These are phyloP conservation scores for Rhodophaea formosa DNA, from an alignment of 2,888 invertebrate species.

Conservation along the genomic window DNA sequence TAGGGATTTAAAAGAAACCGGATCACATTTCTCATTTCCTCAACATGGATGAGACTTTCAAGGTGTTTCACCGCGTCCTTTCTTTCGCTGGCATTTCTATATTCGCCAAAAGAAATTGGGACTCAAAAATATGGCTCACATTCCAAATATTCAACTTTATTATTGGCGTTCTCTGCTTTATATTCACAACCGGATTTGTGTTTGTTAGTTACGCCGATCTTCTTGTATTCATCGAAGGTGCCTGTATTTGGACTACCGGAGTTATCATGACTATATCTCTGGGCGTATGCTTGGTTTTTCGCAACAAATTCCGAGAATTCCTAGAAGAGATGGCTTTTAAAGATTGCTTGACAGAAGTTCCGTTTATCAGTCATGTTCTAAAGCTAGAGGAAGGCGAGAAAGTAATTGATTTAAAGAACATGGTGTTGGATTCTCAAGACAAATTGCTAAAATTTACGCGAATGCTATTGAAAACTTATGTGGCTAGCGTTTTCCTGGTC, in stretches of 20 bases:
- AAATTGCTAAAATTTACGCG: slow-evolving; percentile 51
- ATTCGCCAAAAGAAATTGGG: slow-evolving; percentile 53
- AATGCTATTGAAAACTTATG: slow-evolving; percentile 52
- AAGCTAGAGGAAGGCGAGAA: slow-evolving; percentile 34
- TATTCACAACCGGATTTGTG: slow-evolving; percentile 62
- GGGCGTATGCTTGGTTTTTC: slow-evolving; percentile 54
- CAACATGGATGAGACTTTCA: slow-evolving; percentile 56
- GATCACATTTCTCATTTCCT: slow-evolving; percentile 4
- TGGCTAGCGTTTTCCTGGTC: slow-evolving; percentile 48
- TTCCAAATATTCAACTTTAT: slow-evolving; percentile 58
- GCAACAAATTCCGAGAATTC: slow-evolving; percentile 51
- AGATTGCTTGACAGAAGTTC: slow-evolving; percentile 57
- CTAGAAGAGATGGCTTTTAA: slow-evolving; percentile 57
- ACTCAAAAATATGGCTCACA: slow-evolving; percentile 49
- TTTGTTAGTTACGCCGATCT: slow-evolving; percentile 43
- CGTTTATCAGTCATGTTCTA: slow-evolving; percentile 47
- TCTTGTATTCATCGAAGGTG: slow-evolving; percentile 59
- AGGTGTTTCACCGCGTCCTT: slow-evolving; percentile 53
- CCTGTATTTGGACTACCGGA: slow-evolving; percentile 70
- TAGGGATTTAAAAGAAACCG: slow-evolving; percentile 8
- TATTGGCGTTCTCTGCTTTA: slow-evolving; percentile 51
- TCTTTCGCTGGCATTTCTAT: slow-evolving; percentile 59
- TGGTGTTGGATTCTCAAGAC: slow-evolving; percentile 51
- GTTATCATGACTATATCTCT: slow-evolving; percentile 64
- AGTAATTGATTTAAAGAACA: slow-evolving; percentile 45